Evolutionary conservation across 2,113 vertebrate genomes (phyloP), one percentile per base, ranked within the genome.

Genomic region (Cynoglossus semilaevis): DNA sequence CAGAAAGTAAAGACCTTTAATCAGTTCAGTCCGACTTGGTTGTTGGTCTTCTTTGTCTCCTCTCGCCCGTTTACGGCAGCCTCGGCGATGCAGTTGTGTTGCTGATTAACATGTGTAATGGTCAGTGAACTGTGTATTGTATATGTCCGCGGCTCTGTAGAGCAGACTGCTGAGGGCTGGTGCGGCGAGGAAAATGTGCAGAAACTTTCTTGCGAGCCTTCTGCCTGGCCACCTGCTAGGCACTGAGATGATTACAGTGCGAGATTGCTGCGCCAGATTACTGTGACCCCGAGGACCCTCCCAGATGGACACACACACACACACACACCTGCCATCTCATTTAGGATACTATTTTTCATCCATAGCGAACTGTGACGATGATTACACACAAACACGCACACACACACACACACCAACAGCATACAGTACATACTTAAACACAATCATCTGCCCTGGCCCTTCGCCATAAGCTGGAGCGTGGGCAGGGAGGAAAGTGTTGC

Each of bases 221-320:
- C 82, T 81, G 82, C 54, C n/a, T 13, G 56, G 78, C 84, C 85
- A 88, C 85, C 84, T 82, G 81, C 81, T 84, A 77, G 70, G 79
- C 73, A 63, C 70, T 64, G 70, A 74, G 77, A 80, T 87, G 77
- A 83, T 89, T 87, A 86, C 82, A 84, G 73, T 76, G 72, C 17
- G 76, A 89, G 76, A 80, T 80, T 76, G 75, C 85, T 79, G 73
- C 75, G 80, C 82, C 81, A 87, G 87, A 89, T 87, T 84, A 83
- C 80, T 72, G 63, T 79, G 81, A 88, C 88, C 88, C 72, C 14
- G 14, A 74, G 41, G 72, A 87, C 77, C 81, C 71, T 22, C 85
- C 74, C 85, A 84, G 87, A 87, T 87, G 81, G 80, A 85, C 80
- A 74, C 61, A 70, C 51, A 58, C 34, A 60, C 16, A 54, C 52